These are phyloP conservation scores for Loriculus beryllinus DNA, from an alignment of 2,797 vertebrate genomes.

Conservation along the genomic window DNA sequence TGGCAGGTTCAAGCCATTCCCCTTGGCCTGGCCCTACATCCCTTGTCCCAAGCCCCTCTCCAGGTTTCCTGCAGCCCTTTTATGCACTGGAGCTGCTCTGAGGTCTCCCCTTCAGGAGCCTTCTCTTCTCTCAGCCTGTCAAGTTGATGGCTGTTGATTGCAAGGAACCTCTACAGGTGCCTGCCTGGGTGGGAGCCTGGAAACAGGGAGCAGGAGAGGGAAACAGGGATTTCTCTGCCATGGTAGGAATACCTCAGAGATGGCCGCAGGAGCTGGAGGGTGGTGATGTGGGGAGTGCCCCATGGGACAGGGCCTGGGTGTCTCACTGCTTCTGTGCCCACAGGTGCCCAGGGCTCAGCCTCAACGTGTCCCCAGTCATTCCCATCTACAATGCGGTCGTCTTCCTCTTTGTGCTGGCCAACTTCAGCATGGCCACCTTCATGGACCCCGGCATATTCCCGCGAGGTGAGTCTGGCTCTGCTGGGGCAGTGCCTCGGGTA, in stretches of 20 bases:
- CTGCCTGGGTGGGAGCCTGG: background rate
- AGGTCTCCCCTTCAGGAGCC: background rate
- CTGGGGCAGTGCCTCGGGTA: background rate
- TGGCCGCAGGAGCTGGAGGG: background rate
- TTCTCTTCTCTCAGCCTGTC: background rate
- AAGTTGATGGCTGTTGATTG: background rate
- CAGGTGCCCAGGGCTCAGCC: slow-evolving; percentile 92
- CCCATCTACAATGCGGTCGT: slow-evolving; percentile 88
- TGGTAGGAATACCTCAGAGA: background rate
- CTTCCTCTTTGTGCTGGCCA: slow-evolving; percentile 96
- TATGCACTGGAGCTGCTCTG: background rate
- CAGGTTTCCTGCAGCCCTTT: no score
- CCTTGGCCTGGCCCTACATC: no score
- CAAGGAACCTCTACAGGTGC: background rate
- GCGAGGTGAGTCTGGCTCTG: slow-evolving; percentile 80
- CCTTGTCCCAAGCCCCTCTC: no score
- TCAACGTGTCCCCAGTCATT: slow-evolving; percentile 85
- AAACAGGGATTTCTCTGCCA: fast-evolving
- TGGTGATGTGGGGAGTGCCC: fast-evolving
- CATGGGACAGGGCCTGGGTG: fast-evolving
- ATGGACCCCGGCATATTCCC: slow-evolving; percentile 98
- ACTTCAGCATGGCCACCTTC: slow-evolving; percentile 99
- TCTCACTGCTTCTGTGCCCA: background rate
- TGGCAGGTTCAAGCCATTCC: no score
- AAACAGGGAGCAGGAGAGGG: fast-evolving